Evolutionary conservation across 2,113 vertebrate genomes (phyloP).

Genomic region (Cervus canadensis): DNA sequence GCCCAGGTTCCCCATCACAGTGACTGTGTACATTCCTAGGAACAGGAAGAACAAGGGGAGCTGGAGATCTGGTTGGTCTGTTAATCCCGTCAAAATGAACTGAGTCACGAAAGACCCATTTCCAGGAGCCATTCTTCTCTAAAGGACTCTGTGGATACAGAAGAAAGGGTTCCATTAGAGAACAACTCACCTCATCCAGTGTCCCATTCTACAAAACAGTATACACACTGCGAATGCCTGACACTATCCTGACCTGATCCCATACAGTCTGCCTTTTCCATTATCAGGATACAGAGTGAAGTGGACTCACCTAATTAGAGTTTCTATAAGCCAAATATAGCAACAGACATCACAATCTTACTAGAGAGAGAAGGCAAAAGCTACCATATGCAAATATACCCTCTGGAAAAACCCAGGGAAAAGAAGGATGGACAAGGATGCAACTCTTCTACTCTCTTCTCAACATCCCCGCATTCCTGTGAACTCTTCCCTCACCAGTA

Average conservation of each 20-base stretch:
- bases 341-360: background rate
- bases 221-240: too few species aligned
- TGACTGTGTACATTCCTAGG: too few species aligned
- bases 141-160: background rate
- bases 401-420: background rate
- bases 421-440: fast-evolving
- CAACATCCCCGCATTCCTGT: background rate
- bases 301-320: background rate
- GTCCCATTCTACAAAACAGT: too few species aligned
- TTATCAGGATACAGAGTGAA: background rate
- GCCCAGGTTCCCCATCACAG: too few species aligned
- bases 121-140: background rate
- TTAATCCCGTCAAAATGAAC: too few species aligned
- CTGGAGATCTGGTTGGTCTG: too few species aligned
- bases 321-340: background rate
- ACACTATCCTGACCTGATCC: background rate
- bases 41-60: too few species aligned
- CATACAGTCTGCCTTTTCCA: background rate
- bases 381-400: background rate
- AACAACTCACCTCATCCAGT: background rate
- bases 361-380: fast-evolving
- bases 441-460: background rate
- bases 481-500: background rate
- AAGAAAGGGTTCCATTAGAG: background rate
- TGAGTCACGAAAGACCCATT: background rate